phyloP scores from a whole-genome alignment of 2,888 invertebrate species.

The Bedellia somnulentella region DNA sequence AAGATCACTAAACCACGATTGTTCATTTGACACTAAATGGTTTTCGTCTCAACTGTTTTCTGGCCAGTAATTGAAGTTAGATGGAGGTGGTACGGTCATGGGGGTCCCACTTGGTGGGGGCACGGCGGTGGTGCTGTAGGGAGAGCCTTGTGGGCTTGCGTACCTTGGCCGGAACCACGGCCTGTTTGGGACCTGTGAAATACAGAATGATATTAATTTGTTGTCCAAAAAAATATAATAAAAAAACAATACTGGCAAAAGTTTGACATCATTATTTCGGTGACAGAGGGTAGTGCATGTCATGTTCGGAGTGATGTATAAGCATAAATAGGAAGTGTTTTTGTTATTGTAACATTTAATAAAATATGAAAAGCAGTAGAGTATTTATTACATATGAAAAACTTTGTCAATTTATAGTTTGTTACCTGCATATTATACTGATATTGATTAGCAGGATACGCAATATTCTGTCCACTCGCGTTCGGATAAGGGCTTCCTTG shows the following conservation, averaged over 20 bases:
- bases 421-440: slow-evolving; percentile 23
- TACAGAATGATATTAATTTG: no score
- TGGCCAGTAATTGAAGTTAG: slow-evolving; percentile 50
- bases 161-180: slow-evolving; percentile 50
- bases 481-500: slow-evolving; percentile 45
- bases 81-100: slow-evolving; percentile 44
- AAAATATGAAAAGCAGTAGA: no score
- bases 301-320: no score
- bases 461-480: slow-evolving; percentile 48
- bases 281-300: no score
- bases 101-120: slow-evolving; percentile 22
- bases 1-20: slow-evolving; percentile 5
- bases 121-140: slow-evolving; percentile 28
- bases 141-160: slow-evolving; percentile 43
- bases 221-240: no score
- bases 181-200: slow-evolving; percentile 22
- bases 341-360: no score
- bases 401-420: no score
- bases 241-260: no score
- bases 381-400: no score
- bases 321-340: no score
- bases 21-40: slow-evolving; percentile 13
- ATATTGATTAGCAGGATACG: slow-evolving; percentile 47
- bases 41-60: slow-evolving; percentile 41
- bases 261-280: no score